Evolutionary conservation across 1,140 invertebrate genomes (phyloP).

Genomic region (Drosophila watanabei): DNA sequence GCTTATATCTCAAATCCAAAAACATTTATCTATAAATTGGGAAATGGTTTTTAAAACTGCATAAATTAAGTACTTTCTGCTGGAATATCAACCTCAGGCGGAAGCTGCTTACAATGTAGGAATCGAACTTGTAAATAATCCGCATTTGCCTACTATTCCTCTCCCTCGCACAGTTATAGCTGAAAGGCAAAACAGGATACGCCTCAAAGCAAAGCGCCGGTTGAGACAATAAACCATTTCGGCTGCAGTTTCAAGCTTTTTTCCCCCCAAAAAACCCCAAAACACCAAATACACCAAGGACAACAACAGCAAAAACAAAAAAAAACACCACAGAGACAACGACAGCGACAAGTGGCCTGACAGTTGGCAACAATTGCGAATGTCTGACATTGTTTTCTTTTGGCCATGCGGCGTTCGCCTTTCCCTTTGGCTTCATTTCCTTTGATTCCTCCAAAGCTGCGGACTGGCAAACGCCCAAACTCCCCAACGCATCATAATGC

Average conservation of each 20-base stretch:
- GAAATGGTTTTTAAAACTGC: constrained; percentile 31
- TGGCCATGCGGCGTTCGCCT: constrained; percentile 22
- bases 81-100: not conserved
- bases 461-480: constrained; percentile 10
- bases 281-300: constrained; percentile 19
- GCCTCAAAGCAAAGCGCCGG: constrained; percentile 16
- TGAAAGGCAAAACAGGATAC: constrained; percentile 53
- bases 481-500: constrained; percentile 27
- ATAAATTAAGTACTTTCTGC: not conserved
- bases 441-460: constrained; percentile 28
- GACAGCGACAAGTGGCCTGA: constrained; percentile 59
- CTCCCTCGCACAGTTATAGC: constrained; percentile 9
- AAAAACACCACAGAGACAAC: constrained; percentile 32
- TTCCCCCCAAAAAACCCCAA: constrained; percentile 25
- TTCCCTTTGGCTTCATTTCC: constrained; percentile 23
- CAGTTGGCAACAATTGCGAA: constrained; percentile 69
- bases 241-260: constrained; percentile 19
- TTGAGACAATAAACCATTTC: constrained; percentile 63
- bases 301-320: constrained; percentile 17
- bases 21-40: too few species aligned
- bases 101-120: not conserved
- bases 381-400: constrained; percentile 53
- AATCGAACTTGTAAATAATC: constrained; percentile 20
- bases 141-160: not conserved
- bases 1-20: too few species aligned